Conservation (phyloP, 1,140 invertebrate genomes). For the Lepidurus packardi region DNA sequence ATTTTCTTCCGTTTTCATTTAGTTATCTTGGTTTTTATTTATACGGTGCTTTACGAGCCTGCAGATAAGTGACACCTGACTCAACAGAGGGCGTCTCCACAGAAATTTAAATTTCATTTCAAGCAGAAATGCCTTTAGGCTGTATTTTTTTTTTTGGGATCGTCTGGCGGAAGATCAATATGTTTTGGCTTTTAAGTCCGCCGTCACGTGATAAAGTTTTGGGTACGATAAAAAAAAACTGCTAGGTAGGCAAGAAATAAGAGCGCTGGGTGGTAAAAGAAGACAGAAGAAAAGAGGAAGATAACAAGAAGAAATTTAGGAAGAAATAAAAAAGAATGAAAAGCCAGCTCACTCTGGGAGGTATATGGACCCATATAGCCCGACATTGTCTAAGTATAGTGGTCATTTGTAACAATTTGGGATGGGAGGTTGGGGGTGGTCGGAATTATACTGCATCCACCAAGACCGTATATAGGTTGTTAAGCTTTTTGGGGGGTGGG, state of each 20-base stretch:
- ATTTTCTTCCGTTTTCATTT: background rate
- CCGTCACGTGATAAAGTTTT: no score
- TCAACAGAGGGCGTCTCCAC: background rate
- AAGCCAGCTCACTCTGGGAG: background rate
- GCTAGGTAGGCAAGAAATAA: no score
- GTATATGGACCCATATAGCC: background rate
- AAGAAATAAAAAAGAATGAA: background rate
- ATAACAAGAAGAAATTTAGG: background rate
- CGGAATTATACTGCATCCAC: no score
- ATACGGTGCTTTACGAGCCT: background rate
- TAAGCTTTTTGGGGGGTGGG: no score
- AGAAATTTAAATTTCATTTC: background rate
- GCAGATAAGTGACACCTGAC: constrained; percentile 2
- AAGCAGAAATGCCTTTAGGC: background rate
- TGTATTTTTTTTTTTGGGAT: no score
- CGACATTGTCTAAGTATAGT: background rate
- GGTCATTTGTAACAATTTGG: constrained; percentile 22
- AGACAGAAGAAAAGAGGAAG: no score
- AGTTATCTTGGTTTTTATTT: background rate
- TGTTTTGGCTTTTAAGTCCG: no score
- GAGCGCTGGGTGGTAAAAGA: no score
- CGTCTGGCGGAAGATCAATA: no score
- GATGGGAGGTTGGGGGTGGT: background rate
- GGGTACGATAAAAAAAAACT: no score
- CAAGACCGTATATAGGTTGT: no score